Evolutionary conservation across 2,113 vertebrate genomes (phyloP).

Genomic region (Fukomys damarensis): DNA sequence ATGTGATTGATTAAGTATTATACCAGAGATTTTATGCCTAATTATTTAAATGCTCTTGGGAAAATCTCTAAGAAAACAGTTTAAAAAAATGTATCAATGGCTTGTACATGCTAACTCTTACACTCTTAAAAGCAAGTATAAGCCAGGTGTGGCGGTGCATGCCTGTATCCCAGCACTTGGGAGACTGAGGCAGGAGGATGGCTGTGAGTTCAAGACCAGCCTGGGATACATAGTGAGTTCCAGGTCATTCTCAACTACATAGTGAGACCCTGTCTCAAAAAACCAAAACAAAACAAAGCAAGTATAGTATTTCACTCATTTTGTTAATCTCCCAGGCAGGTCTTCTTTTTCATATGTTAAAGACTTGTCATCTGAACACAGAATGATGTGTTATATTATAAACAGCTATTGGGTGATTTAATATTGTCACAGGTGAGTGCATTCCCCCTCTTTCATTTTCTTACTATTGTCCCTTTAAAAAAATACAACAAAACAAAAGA

Average conservation of each 20-base stretch:
- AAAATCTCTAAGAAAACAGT: slow-evolving; percentile 72
- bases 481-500: background rate
- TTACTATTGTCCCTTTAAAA: slow-evolving; percentile 39
- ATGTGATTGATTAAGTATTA: slow-evolving; percentile 74
- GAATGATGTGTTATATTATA: slow-evolving; percentile 49
- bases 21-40: slow-evolving; percentile 82
- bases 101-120: slow-evolving; percentile 81
- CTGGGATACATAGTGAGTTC: too few relatives aligned
- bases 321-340: slow-evolving; percentile 73
- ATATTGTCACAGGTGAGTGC: slow-evolving; percentile 79
- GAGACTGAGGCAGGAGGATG: too few relatives aligned
- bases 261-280: too few relatives aligned
- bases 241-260: too few relatives aligned
- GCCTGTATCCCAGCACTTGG: too few relatives aligned
- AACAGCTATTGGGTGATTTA: slow-evolving; percentile 81
- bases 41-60: slow-evolving; percentile 83
- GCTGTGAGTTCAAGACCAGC: too few relatives aligned
- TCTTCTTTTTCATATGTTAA: slow-evolving; percentile 61
- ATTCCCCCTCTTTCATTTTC: slow-evolving; percentile 1
- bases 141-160: too few relatives aligned
- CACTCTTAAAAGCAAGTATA: slow-evolving; percentile 82
- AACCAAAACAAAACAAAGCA: too few relatives aligned
- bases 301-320: slow-evolving; percentile 82
- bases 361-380: slow-evolving; percentile 74
- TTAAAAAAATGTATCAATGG: slow-evolving; percentile 77